A percentile compares a stretch with the other conserved stretches of the same genome.
Evolutionary conservation across 2,888 invertebrate genomes (phyloP).

Genomic region (Lycocerus yunnanus): DNA sequence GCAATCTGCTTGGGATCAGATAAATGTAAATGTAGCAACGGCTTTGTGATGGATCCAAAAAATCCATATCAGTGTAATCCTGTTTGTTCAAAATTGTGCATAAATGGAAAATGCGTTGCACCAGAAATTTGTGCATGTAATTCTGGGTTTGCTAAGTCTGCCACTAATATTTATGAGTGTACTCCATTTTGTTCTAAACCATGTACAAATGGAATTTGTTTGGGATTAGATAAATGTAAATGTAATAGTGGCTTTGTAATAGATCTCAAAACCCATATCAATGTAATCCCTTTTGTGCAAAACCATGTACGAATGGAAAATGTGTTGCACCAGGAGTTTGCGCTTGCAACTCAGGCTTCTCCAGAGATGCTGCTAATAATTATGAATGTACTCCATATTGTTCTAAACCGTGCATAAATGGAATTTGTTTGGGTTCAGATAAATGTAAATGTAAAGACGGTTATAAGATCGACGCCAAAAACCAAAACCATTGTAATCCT

Average conservation of each 20-base stretch:
- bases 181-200: slow-evolving; percentile 50
- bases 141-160: no score
- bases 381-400: slow-evolving; percentile 39
- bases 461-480: no score
- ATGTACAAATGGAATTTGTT: slow-evolving; percentile 35
- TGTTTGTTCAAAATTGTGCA: slow-evolving; percentile 40
- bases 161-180: no score
- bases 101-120: no score
- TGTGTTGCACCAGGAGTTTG: slow-evolving; percentile 37
- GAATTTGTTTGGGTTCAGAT: slow-evolving; percentile 44
- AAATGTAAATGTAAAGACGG: slow-evolving; percentile 45
- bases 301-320: slow-evolving; percentile 28
- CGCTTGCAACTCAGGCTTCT: slow-evolving; percentile 23
- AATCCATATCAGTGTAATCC: slow-evolving; percentile 54
- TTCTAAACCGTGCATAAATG: slow-evolving; percentile 45
- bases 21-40: no score
- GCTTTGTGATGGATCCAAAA: no score
- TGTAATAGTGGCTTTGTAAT: slow-evolving; percentile 31
- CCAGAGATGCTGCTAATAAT: slow-evolving; percentile 19
- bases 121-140: no score
- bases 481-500: slow-evolving; percentile 13
- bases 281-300: slow-evolving; percentile 37
- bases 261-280: slow-evolving; percentile 43
- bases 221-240: slow-evolving; percentile 48
- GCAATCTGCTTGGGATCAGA: no score